phyloP scores from a whole-genome alignment of 2,797 vertebrate species.

The Balearica regulorum region DNA sequence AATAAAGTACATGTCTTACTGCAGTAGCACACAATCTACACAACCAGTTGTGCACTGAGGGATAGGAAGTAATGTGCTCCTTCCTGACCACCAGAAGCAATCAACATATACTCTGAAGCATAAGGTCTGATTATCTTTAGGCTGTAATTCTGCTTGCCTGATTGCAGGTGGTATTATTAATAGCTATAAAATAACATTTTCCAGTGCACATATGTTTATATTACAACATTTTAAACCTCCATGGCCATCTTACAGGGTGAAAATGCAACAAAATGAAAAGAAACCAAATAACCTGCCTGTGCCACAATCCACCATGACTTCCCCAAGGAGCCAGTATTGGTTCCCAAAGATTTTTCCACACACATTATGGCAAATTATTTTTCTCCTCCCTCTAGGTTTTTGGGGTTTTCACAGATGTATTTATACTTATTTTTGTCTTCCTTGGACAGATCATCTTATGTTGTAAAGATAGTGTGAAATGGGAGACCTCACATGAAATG shows the following conservation, averaged over 20 bases:
- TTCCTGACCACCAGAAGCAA: not conserved
- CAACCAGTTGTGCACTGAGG: not conserved
- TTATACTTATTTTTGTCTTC: conserved; percentile 65
- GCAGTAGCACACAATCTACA: not conserved
- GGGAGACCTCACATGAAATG: conserved; percentile 20
- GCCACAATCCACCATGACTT: not conserved
- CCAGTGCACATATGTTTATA: not conserved
- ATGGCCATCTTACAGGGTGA: not conserved
- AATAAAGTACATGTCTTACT: not conserved
- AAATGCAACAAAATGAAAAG: not conserved
- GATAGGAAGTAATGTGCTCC: not conserved
- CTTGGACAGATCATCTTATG: conserved; percentile 43
- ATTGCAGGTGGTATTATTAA: conserved; percentile 22
- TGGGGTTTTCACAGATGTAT: conserved; percentile 52
- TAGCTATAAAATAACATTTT: conserved; percentile 47
- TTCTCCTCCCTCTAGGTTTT: not conserved
- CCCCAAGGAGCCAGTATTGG: not conserved
- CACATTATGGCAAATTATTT: conserved; percentile 41
- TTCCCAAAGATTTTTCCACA: conserved; percentile 59
- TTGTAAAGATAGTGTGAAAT: conserved; percentile 53
- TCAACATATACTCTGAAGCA: not conserved
- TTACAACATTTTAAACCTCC: not conserved
- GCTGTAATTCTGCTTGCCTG: not conserved
- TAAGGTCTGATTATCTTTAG: not conserved
- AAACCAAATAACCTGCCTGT: not conserved